Conservation (phyloP, 2,113 vertebrate genomes). For the Pachypanchax playfairii region DNA sequence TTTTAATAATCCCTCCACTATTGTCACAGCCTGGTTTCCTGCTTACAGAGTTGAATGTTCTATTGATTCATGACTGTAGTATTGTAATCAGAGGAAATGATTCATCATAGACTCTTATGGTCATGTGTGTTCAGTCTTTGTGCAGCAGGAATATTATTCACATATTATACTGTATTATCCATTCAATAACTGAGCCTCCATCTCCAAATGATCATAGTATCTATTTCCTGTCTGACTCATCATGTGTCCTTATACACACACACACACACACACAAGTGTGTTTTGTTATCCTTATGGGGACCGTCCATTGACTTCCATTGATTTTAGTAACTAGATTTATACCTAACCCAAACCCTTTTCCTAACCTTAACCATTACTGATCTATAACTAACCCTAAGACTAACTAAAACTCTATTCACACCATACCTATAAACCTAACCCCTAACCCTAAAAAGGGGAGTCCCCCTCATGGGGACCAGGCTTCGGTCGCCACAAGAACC, state of each 20-base stretch:
- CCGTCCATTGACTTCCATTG: no score
- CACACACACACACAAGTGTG: constrained; percentile 15
- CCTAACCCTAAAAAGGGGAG: no score
- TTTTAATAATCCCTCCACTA: no score
- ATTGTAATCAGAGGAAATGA: constrained; percentile 44
- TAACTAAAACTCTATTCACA: no score
- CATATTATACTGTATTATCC: constrained; percentile 34
- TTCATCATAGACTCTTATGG: constrained; percentile 21
- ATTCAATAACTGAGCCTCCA: constrained; percentile 29
- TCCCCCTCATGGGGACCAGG: no score
- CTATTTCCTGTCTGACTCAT: constrained; percentile 62
- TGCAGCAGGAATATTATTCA: constrained; percentile 31
- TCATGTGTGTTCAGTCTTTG: constrained; percentile 32
- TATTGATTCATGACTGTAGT: constrained; percentile 1
- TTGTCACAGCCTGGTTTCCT: background rate
- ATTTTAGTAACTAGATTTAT: no score
- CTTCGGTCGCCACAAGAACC: no score
- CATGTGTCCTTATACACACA: constrained; percentile 16
- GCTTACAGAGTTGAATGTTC: background rate
- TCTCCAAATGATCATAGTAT: constrained; percentile 43
- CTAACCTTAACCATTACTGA: no score
- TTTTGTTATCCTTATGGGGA: no score
- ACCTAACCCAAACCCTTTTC: no score
- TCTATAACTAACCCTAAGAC: no score
- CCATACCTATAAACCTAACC: no score